Conservation (phyloP, 2,113 vertebrate genomes). For the Pseudois nayaur region DNA sequence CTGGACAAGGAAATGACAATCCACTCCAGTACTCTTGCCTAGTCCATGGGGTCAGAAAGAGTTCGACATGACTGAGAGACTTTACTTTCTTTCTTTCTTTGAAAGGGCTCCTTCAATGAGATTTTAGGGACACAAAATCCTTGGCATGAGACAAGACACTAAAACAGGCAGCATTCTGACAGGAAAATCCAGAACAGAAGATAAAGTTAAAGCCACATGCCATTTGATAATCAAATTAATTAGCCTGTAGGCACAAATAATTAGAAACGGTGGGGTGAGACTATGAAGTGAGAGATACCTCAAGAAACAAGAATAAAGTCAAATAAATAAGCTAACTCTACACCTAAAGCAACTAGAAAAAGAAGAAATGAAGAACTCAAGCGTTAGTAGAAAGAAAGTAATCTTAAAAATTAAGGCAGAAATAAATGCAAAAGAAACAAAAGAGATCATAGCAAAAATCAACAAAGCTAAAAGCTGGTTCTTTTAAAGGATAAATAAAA, state of each 20-base stretch:
- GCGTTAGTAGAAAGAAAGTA: too few species aligned
- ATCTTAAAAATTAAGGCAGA: too few species aligned
- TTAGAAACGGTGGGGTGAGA: not conserved
- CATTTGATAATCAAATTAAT: not conserved
- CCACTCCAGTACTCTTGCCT: not conserved
- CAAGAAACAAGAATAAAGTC: too few species aligned
- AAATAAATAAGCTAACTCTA: too few species aligned
- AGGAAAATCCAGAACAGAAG: not conserved
- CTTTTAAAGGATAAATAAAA: too few species aligned
- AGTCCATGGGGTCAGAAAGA: not conserved
- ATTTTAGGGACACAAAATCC: not conserved
- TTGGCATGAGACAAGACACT: not conserved
- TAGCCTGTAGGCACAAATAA: not conserved
- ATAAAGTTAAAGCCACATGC: not conserved
- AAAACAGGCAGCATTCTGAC: not conserved
- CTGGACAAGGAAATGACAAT: not conserved
- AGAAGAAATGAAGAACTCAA: too few species aligned
- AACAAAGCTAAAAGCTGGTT: too few species aligned
- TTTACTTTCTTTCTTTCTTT: not conserved
- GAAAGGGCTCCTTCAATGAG: not conserved
- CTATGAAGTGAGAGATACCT: not conserved
- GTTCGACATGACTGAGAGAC: accelerated
- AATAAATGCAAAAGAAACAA: too few species aligned
- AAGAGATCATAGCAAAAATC: too few species aligned
- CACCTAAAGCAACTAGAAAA: too few species aligned